A percentile compares a stretch with the other conserved stretches of the same genome.
Conservation (phyloP, 92 coral and sea anemone species). For the Palythoa heliodiscus region DNA sequence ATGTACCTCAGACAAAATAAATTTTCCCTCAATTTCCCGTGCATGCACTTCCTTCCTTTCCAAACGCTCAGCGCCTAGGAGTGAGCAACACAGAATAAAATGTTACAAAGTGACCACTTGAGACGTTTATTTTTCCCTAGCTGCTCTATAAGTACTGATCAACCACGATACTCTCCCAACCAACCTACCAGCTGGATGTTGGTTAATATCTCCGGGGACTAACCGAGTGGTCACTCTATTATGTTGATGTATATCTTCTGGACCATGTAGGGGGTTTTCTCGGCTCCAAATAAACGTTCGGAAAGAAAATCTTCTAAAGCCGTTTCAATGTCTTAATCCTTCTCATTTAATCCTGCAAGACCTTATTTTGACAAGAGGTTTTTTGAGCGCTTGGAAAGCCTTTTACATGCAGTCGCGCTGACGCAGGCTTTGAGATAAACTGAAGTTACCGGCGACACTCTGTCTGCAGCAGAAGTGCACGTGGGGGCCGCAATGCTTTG, state of each 20-base stretch:
- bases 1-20: slow-evolving; percentile 37
- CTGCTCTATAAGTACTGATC: slow-evolving; percentile 51
- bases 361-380: slow-evolving; percentile 49
- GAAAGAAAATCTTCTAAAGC: slow-evolving; percentile 37
- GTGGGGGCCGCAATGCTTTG: slow-evolving; percentile 69
- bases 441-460: slow-evolving; percentile 80
- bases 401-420: slow-evolving; percentile 61
- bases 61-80: slow-evolving; percentile 21
- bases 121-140: slow-evolving; percentile 17
- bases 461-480: slow-evolving; percentile 84
- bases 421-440: slow-evolving; percentile 70
- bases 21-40: slow-evolving; percentile 14
- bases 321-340: slow-evolving; percentile 29
- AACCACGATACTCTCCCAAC: slow-evolving; percentile 68
- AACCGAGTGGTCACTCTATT: slow-evolving; percentile 44
- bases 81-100: slow-evolving; percentile 28
- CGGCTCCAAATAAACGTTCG: not conserved
- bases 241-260: slow-evolving; percentile 32
- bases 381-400: slow-evolving; percentile 58
- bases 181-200: slow-evolving; percentile 76
- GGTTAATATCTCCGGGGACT: slow-evolving; percentile 80
- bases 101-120: slow-evolving; percentile 43
- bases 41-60: slow-evolving; percentile 15
- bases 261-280: slow-evolving; percentile 36
- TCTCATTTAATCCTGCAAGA: slow-evolving; percentile 39